phyloP scores from a whole-genome alignment of 1,140 invertebrate genomes.

The Aphelenchoides besseyi region DNA sequence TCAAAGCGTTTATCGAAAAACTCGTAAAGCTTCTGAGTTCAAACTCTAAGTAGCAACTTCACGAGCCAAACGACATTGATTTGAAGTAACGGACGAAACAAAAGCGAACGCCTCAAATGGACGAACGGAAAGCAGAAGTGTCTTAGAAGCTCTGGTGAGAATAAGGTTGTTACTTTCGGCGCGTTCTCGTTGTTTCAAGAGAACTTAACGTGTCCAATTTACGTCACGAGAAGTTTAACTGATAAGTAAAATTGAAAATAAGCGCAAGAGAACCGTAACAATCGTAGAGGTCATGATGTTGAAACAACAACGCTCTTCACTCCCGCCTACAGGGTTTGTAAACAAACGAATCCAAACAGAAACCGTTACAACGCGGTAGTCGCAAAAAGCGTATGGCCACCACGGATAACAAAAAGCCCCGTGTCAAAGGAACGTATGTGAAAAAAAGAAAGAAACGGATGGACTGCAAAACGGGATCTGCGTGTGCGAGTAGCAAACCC shows the following conservation, averaged over 20 bases:
- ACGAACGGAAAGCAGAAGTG: neutral
- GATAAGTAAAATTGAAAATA: neutral
- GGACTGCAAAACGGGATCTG: neutral
- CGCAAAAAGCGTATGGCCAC: neutral
- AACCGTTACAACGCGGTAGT: neutral
- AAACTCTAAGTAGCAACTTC: no score
- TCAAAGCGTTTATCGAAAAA: no score
- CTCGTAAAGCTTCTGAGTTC: no score
- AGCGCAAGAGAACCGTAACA: neutral
- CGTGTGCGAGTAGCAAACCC: neutral
- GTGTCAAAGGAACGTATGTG: neutral
- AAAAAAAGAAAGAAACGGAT: neutral
- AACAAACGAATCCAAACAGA: neutral
- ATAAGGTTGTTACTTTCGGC: no score
- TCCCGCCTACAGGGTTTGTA: neutral
- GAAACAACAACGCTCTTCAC: neutral
- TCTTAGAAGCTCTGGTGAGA: neutral
- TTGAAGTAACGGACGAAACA: no score
- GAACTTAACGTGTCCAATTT: neutral
- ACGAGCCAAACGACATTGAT: no score
- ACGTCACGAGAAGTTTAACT: neutral
- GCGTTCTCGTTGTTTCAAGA: no score
- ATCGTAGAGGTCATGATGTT: neutral
- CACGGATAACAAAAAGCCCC: slow-evolving; percentile 2
- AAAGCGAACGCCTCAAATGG: neutral